Evolutionary conservation across 2,888 invertebrate species (phyloP).

Genomic region (Drosophila colorata): DNA sequence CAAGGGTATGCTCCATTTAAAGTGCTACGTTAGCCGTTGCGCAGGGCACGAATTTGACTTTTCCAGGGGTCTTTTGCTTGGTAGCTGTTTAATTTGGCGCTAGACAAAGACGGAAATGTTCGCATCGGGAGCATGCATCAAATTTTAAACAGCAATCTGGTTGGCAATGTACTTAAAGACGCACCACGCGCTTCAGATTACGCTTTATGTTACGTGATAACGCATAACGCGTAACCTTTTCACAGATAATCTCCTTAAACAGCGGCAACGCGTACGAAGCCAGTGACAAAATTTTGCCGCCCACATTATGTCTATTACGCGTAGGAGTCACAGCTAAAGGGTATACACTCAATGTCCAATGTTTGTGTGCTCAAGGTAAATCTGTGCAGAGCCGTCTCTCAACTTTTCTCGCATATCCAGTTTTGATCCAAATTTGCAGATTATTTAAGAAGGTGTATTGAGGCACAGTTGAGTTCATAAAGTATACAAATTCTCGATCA

Average conservation of each 20-base stretch:
- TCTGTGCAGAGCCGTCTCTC: neutral
- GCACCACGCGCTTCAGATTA: conserved; percentile 78
- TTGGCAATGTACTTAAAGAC: conserved; percentile 70
- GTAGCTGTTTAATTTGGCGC: conserved; percentile 64
- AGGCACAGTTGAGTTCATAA: no score
- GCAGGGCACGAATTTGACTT: conserved; percentile 38
- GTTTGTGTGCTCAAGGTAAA: neutral
- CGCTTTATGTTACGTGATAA: conserved; percentile 82
- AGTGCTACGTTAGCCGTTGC: conserved; percentile 8
- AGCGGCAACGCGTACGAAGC: conserved; percentile 32
- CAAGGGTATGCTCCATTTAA: conserved; percentile 61
- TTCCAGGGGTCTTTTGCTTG: neutral
- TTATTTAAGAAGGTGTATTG: no score
- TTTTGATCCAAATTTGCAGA: neutral
- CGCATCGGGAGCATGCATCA: conserved; percentile 63
- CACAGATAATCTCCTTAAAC: conserved; percentile 80
- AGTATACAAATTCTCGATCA: neutral
- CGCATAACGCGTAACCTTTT: conserved; percentile 81
- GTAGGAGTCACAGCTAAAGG: conserved; percentile 23
- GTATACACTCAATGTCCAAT: conserved; percentile 8
- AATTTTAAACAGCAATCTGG: conserved; percentile 79
- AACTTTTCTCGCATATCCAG: neutral
- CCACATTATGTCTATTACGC: conserved; percentile 43
- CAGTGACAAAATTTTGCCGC: conserved; percentile 57
- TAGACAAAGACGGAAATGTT: conserved; percentile 38